These are phyloP conservation scores for Echinarachnius parma DNA, from an alignment of 53 echinoderm and acorn worm genomes.

Conservation along the genomic window DNA sequence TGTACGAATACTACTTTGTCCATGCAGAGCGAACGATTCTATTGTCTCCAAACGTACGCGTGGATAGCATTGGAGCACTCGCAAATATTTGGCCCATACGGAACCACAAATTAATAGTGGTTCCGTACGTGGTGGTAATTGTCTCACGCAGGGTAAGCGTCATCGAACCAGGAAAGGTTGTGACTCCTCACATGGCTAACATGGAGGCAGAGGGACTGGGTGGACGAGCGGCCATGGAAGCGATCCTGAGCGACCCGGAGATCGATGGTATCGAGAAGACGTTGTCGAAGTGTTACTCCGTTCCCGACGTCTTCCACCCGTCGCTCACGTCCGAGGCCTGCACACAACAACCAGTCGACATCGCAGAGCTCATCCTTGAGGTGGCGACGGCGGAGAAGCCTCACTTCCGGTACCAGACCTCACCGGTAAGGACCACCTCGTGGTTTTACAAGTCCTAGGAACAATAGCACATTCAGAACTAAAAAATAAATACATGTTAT, in stretches of 20 bases:
- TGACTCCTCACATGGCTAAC: slow-evolving; percentile 35
- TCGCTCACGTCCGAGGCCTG: not conserved
- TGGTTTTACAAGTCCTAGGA: too few species aligned
- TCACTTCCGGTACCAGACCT: slow-evolving; percentile 57
- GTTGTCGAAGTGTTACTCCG: slow-evolving; percentile 19
- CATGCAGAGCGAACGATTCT: too few species aligned
- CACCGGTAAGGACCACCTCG: too few species aligned
- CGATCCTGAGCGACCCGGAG: slow-evolving; percentile 3
- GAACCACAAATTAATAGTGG: too few species aligned
- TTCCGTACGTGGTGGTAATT: too few species aligned
- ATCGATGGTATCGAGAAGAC: slow-evolving; percentile 31
- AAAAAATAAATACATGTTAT: too few species aligned
- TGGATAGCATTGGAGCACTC: too few species aligned
- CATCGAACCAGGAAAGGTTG: slow-evolving; percentile 41
- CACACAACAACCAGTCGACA: slow-evolving; percentile 32
- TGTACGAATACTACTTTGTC: too few species aligned
- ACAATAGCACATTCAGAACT: too few species aligned
- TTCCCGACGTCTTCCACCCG: slow-evolving; percentile 11
- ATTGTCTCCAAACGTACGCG: too few species aligned
- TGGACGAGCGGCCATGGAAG: not conserved
- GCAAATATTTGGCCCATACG: too few species aligned
- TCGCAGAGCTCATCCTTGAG: slow-evolving; percentile 42
- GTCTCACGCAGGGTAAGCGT: slow-evolving; percentile 50
- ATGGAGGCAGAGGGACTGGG: slow-evolving; percentile 18
- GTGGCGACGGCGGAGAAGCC: slow-evolving; percentile 44